Base-by-base conservation (phyloP, 1,140 invertebrate genomes). In the Gonatopus flavifemur region DNA sequence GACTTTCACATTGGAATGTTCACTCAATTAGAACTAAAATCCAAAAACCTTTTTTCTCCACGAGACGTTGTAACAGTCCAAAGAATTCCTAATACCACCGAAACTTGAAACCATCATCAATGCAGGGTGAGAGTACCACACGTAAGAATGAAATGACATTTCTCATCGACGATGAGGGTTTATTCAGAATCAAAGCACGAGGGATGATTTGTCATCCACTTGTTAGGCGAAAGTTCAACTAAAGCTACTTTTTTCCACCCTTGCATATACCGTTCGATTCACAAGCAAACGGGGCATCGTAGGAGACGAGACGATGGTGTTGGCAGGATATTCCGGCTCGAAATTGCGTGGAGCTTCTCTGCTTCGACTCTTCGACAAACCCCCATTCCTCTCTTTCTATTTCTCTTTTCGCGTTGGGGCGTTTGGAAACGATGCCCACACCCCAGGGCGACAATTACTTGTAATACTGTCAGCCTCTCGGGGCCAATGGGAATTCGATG, bases 161-260 rank as follows among this genome's bases (percentile, higher is more conserved):
- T 52, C 52, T 45, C 40, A 48, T 45, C 20, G 32, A 5, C 0
- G 39, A 1, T 30, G 54, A 31, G 35, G 31, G 31, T 20, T 37
- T 33, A 22, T 21, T 16, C 36, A 59, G 52, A 68, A 65, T 66
- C 59, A n/a, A n/a, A n/a, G n/a, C n/a, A n/a, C n/a, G n/a, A 62
- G 65, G 55, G 53, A 67, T 66, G 67, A 68, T 69, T 68, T 63
- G 62, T 68, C 67, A 69, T 68, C 66, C 66, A 68, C 64, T 68
- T 68, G 67, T 69, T 68, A 69, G 53, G 55, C 62, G 49, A 62
- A 68, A 66, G 62, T 68, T 69, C 21, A 55, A 49, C 42, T n/a
- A n/a, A n/a, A n/a, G 43, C 44, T 32, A 54, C 59, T 61, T 51
- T 46, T 39, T 41, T 36, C 33, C 45, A 31, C 16, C 28, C 38